A percentile compares a stretch with the other conserved stretches of the same genome.
Conservation (phyloP, 2,113 vertebrate genomes). For the Collichthys lucidus region DNA sequence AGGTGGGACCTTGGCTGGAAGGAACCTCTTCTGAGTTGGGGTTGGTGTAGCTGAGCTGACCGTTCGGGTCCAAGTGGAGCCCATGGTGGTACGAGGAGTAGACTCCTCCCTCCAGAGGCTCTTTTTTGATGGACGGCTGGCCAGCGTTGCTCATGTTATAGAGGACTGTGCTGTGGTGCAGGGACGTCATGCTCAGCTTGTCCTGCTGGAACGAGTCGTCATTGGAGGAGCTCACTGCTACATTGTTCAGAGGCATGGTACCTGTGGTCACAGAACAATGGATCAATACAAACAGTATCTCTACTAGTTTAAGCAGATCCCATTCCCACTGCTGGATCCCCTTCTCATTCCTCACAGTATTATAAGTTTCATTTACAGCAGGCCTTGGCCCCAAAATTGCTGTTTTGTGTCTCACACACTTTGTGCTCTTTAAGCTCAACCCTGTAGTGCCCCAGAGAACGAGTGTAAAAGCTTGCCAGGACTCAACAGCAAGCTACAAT, state of each 20-base stretch:
- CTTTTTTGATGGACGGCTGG: slow-evolving; percentile 93
- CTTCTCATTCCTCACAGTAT: slow-evolving; percentile 23
- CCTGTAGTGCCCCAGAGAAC: slow-evolving; percentile 31
- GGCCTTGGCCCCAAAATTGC: slow-evolving; percentile 37
- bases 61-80: slow-evolving; percentile 90
- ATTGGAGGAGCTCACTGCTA: slow-evolving; percentile 85
- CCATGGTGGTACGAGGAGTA: slow-evolving; percentile 90
- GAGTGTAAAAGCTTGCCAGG: slow-evolving; percentile 28
- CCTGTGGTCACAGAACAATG: slow-evolving; percentile 79
- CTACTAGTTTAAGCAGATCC: slow-evolving; percentile 2
- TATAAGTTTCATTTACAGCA: slow-evolving; percentile 39
- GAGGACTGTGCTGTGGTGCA: slow-evolving; percentile 90
- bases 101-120: slow-evolving; percentile 86
- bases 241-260: slow-evolving; percentile 88
- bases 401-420: slow-evolving; percentile 71
- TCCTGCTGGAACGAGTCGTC: slow-evolving; percentile 80
- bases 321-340: slow-evolving; percentile 19
- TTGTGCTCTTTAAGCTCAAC: slow-evolving; percentile 44
- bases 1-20: slow-evolving; percentile 83
- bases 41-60: slow-evolving; percentile 88
- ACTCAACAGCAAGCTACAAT: slow-evolving; percentile 49
- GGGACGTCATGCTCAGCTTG: slow-evolving; percentile 83
- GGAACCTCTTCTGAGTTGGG: slow-evolving; percentile 79
- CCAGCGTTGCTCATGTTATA: slow-evolving; percentile 90
- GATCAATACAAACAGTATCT: slow-evolving; percentile 51